Conservation (phyloP, 1,140 invertebrate species). For the Telenomus remus region DNA sequence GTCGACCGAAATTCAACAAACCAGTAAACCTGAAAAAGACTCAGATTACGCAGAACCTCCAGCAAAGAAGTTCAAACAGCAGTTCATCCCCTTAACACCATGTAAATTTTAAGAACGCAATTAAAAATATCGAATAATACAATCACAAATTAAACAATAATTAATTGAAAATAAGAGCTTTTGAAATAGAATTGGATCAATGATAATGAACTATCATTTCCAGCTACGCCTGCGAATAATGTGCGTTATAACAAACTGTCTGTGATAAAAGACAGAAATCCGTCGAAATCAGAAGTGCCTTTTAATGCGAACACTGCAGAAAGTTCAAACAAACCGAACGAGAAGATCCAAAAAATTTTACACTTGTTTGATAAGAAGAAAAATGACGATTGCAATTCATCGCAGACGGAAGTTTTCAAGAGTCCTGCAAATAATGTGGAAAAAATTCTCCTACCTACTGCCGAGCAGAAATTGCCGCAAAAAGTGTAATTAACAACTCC, state of each 20-base stretch:
- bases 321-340: constrained; percentile 1
- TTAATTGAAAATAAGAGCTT: too few relatives aligned
- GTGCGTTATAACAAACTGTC: constrained; percentile 5
- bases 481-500: too few relatives aligned
- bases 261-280: constrained; percentile 7
- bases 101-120: too few relatives aligned
- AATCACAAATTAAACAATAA: too few relatives aligned
- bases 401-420: background rate
- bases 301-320: too few relatives aligned
- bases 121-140: too few relatives aligned
- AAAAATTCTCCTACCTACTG: background rate
- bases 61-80: constrained; percentile 30
- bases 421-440: background rate
- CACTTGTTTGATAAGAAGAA: constrained; percentile 17
- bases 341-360: constrained; percentile 13
- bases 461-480: too few relatives aligned
- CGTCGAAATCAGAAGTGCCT: background rate
- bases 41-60: constrained; percentile 20
- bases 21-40: background rate
- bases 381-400: background rate
- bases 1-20: background rate
- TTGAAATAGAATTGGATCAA: too few relatives aligned
- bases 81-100: constrained; percentile 36
- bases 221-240: too few relatives aligned
- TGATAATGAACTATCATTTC: too few relatives aligned